Evolutionary conservation across 1,140 invertebrate species (phyloP), one percentile per base, ranked within the genome.

Genomic region (Drosophila aff.): DNA sequence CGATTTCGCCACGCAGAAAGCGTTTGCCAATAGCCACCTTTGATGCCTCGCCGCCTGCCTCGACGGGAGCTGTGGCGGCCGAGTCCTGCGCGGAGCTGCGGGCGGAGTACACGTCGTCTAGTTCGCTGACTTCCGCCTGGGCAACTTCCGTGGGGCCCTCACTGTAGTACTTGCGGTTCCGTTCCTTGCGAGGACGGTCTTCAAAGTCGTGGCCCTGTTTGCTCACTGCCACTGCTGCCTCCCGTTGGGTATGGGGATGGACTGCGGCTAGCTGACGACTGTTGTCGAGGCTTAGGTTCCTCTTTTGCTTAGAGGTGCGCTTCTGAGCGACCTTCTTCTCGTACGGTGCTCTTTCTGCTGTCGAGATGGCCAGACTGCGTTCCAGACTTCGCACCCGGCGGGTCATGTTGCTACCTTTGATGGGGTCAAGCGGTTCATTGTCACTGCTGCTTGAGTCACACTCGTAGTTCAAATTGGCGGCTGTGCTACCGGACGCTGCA

Each of bases 1-100:
- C 92, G 36, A 93, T 93, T 75, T 93, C 92, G 8, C 92, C 92
- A 33, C 79, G 82, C 16, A 93, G 57, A 21, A 93, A 91, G 8
- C 89, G 87, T 26, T 91, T 76, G 7, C 92, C 92, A 52, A 93
- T 93, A 8, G 91, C 92, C 44, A 93, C 65, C 53, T 91, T 92
- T 4, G 77, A 71, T 6, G 73, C 53, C 11, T 71, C 68, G 11
- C 49, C 41, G 44, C n/a, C 41, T 26, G 57, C 16, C 10, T 65
- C 66, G 18, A 43, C 43, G 15, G 66, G 46, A 28, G 67, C 44
- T 11, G 81, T 76, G 33, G 18, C 62, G 2, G 64, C 50, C 0
- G 85, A 81, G 13, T 80, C 76, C 28, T 92, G 79, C 3, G 55
- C 74, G 9, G 79, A 81, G 28, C 86, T 89, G 13, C 72, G 81